Base-by-base conservation (phyloP, 2,797 vertebrate species). In the Muraenolepis orangiensis region DNA sequence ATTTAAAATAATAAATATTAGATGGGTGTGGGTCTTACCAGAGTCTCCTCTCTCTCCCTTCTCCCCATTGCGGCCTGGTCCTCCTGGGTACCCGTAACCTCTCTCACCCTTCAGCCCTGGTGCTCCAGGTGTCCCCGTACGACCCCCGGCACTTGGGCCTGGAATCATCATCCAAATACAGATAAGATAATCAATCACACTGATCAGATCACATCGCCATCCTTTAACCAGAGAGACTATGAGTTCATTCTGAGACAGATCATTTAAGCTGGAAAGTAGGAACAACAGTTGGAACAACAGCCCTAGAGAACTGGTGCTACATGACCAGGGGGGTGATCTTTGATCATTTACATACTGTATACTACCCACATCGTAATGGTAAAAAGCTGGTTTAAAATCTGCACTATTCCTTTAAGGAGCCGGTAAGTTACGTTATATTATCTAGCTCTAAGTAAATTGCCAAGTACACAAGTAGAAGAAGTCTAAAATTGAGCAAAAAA, bases 71-170 rank as follows among this genome's bases (percentile, higher is more conserved):
- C 86, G 90, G 26, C 97, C 98, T 67, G 91, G 88, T 51, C 2
- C 72, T 82, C 95, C 95, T 6, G 93, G 85, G 29, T 72, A 85
- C 51, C 90, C 90, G 70, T 87, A 73, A 0, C 96, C 97, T 80
- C 89, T 93, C 85, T 96, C 95, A 68, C 98, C 98, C 85, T 97
- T 99, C 2, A 78, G 69, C 6, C 98, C 98, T 67, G 93, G 91
- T 64, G 84, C 34, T 76, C 97, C 97, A 5, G 94, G 91, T 23
- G 84, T 28, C 32, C 97, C 97, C 28, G 91, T 89, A 1, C 84
- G 85, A 78, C 96, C 95, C 0, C 82, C 88, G 72, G 77, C 89
- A 80, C 74, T 90, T 4, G 73, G 83, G 82, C 98, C 98, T 99
- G 85, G 28, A 79, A 0, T n/a, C 51, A 0, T n/a, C 51, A 23